Percentiles rank a stretch among this genome's conserved stretches.
These are phyloP conservation scores for Carposina sasakii DNA, from an alignment of 1,140 invertebrate genomes.

Conservation along the genomic window DNA sequence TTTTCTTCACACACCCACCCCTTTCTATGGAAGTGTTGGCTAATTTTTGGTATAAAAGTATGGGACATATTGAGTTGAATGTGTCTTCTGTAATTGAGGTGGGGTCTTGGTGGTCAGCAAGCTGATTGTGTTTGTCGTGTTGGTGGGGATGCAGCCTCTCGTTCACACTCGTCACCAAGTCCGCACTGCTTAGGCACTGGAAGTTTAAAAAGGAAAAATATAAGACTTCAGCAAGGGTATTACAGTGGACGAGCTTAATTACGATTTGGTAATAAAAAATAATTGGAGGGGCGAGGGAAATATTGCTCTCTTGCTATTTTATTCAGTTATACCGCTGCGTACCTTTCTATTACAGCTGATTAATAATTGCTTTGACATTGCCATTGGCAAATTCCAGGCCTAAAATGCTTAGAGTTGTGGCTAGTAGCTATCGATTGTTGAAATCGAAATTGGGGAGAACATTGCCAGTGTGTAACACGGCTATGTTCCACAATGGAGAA, in stretches of 20 bases:
- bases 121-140: slow-evolving; percentile 29
- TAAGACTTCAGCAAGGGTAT: no score
- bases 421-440: no score
- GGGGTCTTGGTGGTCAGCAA: slow-evolving; percentile 33
- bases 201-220: slow-evolving; percentile 22
- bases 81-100: slow-evolving; percentile 44
- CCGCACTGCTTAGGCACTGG: slow-evolving; percentile 66
- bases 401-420: no score
- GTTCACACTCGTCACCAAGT: slow-evolving; percentile 62
- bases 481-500: no score
- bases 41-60: slow-evolving; percentile 77
- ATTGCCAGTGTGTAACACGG: no score
- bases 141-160: slow-evolving; percentile 49
- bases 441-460: no score
- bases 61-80: slow-evolving; percentile 76
- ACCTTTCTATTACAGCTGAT: no score
- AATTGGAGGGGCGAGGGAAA: no score
- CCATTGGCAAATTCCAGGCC: background rate
- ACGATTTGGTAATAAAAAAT: no score
- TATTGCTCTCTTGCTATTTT: no score
- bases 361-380: background rate
- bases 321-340: background rate
- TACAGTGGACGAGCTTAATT: no score
- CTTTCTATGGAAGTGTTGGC: slow-evolving; percentile 69
- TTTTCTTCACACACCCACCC: slow-evolving; percentile 72